A percentile compares a stretch with the other conserved stretches of the same genome.
These are phyloP conservation scores for Tamandua tetradactyla DNA, from an alignment of 2,797 vertebrate species.

Conservation along the genomic window DNA sequence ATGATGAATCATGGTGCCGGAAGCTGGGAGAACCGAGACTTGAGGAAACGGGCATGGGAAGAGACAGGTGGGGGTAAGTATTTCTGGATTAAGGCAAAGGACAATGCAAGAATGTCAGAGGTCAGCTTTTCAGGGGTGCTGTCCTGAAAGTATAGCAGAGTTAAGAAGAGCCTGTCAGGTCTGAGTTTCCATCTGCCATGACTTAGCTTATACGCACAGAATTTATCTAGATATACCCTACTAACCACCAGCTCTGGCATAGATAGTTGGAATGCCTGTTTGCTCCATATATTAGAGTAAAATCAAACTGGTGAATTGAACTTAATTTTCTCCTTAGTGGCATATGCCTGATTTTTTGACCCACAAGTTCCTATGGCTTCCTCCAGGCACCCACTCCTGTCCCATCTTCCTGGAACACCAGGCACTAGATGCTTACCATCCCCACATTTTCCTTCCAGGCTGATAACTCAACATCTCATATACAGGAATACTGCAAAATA, in stretches of 20 bases:
- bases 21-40: not conserved
- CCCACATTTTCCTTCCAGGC: not conserved
- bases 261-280: not conserved
- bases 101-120: not conserved
- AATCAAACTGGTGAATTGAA: not conserved
- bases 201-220: not conserved
- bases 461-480: not conserved
- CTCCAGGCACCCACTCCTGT: not conserved
- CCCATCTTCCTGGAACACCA: no score
- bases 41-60: not conserved
- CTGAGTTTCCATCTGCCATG: not conserved
- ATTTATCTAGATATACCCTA: not conserved
- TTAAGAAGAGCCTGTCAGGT: not conserved
- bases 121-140: no score
- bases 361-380: not conserved
- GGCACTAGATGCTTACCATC: not conserved
- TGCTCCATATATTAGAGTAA: not conserved
- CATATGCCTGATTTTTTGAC: not conserved
- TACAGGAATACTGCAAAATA: accelerated
- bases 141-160: not conserved
- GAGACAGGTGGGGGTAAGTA: accelerated
- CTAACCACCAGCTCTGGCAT: not conserved
- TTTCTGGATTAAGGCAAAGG: not conserved
- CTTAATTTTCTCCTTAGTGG: not conserved
- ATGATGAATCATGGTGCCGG: not conserved